Conservation (phyloP, 2,113 vertebrate genomes). For the Myiozetetes cayanensis region DNA sequence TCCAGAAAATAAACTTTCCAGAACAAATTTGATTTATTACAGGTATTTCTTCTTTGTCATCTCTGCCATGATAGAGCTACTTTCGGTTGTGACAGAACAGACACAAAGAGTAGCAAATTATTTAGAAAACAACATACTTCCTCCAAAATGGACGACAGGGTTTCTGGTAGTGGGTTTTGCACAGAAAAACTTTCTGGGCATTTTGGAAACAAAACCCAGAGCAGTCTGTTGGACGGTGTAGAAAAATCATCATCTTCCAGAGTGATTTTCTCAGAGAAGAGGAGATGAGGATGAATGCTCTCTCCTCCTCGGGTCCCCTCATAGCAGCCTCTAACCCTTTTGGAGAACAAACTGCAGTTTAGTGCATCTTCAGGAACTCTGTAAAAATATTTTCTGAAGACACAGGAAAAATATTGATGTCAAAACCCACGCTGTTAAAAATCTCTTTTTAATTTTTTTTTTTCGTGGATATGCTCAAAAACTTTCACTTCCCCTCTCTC, state of each 20-base stretch:
- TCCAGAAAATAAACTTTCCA: background rate
- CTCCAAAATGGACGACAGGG: background rate
- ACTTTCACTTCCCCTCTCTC: background rate
- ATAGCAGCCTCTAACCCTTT: background rate
- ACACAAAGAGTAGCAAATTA: background rate
- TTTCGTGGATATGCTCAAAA: background rate
- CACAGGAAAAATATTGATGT: background rate
- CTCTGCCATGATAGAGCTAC: background rate
- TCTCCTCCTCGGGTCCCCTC: background rate
- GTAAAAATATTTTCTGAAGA: background rate
- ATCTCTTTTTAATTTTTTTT: accelerated
- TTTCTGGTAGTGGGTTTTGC: background rate
- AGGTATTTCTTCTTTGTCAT: background rate
- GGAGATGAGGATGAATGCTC: background rate
- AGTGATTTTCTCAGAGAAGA: background rate
- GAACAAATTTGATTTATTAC: background rate
- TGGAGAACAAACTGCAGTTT: background rate
- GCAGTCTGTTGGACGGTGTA: background rate
- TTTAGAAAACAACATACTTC: background rate
- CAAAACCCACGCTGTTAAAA: background rate
- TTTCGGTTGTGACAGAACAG: background rate
- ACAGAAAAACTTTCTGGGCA: background rate
- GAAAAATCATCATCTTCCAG: background rate
- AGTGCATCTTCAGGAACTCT: background rate
- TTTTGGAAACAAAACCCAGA: background rate